Evolutionary conservation across 1,140 invertebrate species (phyloP).

Genomic region (Meloidogyne floridensis): DNA sequence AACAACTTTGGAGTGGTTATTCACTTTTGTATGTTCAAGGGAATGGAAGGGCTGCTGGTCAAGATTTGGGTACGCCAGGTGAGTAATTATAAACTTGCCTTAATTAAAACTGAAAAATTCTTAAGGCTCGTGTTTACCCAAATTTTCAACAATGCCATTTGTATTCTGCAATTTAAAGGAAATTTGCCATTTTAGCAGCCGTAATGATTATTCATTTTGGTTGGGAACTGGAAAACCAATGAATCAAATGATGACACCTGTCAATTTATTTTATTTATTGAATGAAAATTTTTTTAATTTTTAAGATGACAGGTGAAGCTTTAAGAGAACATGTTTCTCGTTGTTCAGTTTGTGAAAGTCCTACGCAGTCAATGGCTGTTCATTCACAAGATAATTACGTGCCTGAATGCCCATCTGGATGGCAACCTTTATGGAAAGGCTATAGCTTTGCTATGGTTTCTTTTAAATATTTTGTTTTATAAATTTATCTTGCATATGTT

Average conservation of each 20-base stretch:
- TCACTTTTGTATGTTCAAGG: slow-evolving; percentile 90
- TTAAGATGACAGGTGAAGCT: slow-evolving; percentile 50
- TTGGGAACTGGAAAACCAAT: slow-evolving; percentile 86
- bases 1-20: slow-evolving; percentile 89
- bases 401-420: slow-evolving; percentile 86
- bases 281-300: neutral
- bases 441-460: slow-evolving; percentile 96
- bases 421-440: slow-evolving; percentile 90
- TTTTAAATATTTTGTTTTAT: slow-evolving; percentile 26
- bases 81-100: slow-evolving; percentile 7
- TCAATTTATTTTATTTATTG: slow-evolving; percentile 26
- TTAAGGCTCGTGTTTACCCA: slow-evolving; percentile 81
- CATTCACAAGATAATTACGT: slow-evolving; percentile 88
- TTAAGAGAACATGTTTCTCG: slow-evolving; percentile 65
- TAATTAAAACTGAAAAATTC: slow-evolving; percentile 1
- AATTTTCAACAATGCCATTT: slow-evolving; percentile 90
- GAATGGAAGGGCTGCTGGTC: slow-evolving; percentile 83
- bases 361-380: slow-evolving; percentile 80
- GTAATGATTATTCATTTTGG: slow-evolving; percentile 93
- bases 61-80: slow-evolving; percentile 80
- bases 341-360: slow-evolving; percentile 68
- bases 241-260: slow-evolving; percentile 74
- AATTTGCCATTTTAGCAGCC: slow-evolving; percentile 85
- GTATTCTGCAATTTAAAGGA: slow-evolving; percentile 87
- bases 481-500: neutral